Base-by-base conservation (phyloP, 2,888 invertebrate species). In the Malthinus flaveolus region DNA sequence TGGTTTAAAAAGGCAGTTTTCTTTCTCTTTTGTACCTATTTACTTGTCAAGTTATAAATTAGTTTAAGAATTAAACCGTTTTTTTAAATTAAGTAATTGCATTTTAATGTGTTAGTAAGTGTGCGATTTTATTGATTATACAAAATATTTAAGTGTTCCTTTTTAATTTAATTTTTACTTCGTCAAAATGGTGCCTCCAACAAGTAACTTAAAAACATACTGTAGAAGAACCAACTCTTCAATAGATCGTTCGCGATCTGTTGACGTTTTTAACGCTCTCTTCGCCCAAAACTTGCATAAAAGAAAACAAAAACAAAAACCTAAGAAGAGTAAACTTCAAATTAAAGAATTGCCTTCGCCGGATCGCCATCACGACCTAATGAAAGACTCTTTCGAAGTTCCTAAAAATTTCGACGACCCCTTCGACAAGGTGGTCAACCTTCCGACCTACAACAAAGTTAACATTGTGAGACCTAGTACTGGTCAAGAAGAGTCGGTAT, bases 351-450 rank as follows among this genome's bases (percentile, higher is more conserved):
- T 68, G 11, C 64, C 67, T 10, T 47, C 51, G 12, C 56, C 62
- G 39, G 39, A 53, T 48, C 53, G 53, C 11, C 52, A 53, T 34
- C 59, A 61, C 31, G 52, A 64, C 37, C 45, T 70, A 49, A 48
- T 56, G 7, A 63, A 68, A 34, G 68, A 68, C 54, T 70, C 70
- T 7, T 32, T 70, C 4, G 55, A 66, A 9, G 49, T 32, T 10
- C 48, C 1, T 13, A 65, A 13, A 12, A 31, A 7, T 35, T 31
- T 59, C n/a, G 66, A 71, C 9, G 65, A 71, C 56, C 71, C 72
- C 5, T 74, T 74, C 61, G 73, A 74, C 56, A 66, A 67, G 33
- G 48, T 73, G 39, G 9, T 65, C 64, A 56, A 5, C 39, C 56
- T 13, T 62, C 57, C 51, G 57, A 59, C 36, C 31, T 45, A 56